Base-by-base conservation (phyloP, 2,888 invertebrate genomes). In the Tenthredo distinguenda region DNA sequence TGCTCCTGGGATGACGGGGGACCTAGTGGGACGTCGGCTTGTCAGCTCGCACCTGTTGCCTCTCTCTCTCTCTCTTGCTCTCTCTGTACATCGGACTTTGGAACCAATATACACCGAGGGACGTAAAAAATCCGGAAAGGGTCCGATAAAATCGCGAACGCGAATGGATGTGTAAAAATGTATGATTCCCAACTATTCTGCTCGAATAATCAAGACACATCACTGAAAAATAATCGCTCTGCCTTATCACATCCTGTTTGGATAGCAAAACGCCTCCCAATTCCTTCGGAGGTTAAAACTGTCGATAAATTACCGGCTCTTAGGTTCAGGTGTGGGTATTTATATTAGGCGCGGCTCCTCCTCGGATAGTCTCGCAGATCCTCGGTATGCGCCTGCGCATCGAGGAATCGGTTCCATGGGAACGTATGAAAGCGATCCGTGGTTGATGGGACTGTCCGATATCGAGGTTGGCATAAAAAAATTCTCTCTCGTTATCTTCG, bases 1-100 rank as follows among this genome's bases (percentile, higher is more conserved):
- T 43, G 72, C 43, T 74, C 26, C 43, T 12, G 21, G 40, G 72
- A 74, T 77, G 50, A 50, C 34, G 77, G 55, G 10, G 77, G 26
- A 77, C 47, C 77, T 26, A 50, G 55, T 74, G 37, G 71, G 34
- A 72, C 43, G 81, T 26, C 76, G 21, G 85, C 86, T 85, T 85
- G 86, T 86, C 77, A 77, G 77, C 77, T 77, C 77, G 55, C 77
- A 77, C 77, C 77, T 77, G 77, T 77, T 86, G 76, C 65, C 85
- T 65, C 76, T 62, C 43, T 47, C 55, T 58, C 81, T 18, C 83
- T 77, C 84, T 62, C 84, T 43, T 58, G 10, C 62, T 77, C 74
- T 47, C 55, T 58, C 71, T 18, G 34, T 34, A 43, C 58, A 10
- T 76, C 71, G 55, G 77, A 77, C 77, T 77, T 50, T 77, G 50